These are phyloP conservation scores for Mactromeris polynyma DNA, from an alignment of 2,888 invertebrate genomes.

Conservation along the genomic window DNA sequence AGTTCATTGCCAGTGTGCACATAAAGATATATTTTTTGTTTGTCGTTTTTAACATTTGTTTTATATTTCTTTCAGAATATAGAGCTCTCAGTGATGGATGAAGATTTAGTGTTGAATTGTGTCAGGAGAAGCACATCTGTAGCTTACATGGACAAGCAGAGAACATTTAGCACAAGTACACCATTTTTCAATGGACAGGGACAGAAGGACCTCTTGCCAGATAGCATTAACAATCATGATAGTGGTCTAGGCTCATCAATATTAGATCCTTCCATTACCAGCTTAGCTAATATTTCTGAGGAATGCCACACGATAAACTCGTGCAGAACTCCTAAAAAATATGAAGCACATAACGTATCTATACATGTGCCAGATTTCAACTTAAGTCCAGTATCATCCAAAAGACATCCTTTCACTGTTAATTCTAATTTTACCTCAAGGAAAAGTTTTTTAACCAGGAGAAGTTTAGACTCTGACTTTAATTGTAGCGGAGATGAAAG, in stretches of 20 bases:
- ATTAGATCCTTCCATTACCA: conserved; percentile 29
- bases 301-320: not conserved
- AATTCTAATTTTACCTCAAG: conserved; percentile 20
- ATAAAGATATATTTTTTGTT: no score
- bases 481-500: conserved; percentile 28
- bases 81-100: not conserved
- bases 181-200: conserved; percentile 30
- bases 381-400: conserved; percentile 30
- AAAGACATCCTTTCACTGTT: conserved; percentile 16
- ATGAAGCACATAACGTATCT: not conserved
- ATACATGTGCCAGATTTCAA: conserved; percentile 11
- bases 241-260: conserved; percentile 65
- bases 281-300: not conserved
- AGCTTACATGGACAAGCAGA: conserved; percentile 19
- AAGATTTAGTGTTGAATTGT: not conserved
- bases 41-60: no score
- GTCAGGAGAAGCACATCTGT: not conserved
- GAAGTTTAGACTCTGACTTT: conserved; percentile 46
- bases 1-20: no score
- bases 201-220: conserved; percentile 15
- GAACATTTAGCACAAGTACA: conserved; percentile 65
- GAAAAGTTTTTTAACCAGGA: conserved; percentile 29
- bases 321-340: conserved; percentile 31
- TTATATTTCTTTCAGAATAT: not conserved
- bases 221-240: conserved; percentile 43